A percentile compares a stretch with the other conserved stretches of the same genome.
Evolutionary conservation across 1,140 invertebrate genomes (phyloP).

Genomic region (Lepidurus arcticus): DNA sequence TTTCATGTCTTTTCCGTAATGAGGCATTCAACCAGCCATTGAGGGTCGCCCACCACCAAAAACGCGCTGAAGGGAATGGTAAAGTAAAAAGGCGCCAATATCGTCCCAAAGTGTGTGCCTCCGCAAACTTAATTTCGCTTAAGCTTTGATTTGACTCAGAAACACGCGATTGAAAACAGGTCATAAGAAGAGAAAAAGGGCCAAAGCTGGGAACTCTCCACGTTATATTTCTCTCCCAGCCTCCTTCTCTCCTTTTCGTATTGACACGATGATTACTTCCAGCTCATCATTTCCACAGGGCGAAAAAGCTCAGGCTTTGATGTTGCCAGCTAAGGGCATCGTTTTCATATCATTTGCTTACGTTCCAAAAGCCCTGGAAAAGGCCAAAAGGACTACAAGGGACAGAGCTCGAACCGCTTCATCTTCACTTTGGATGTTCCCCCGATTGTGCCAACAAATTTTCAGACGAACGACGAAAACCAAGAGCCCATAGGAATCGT

Average conservation of each 20-base stretch:
- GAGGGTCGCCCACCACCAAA: neutral
- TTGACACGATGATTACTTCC: slow-evolving; percentile 22
- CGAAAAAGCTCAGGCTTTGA: neutral
- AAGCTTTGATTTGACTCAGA: neutral
- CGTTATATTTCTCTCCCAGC: neutral
- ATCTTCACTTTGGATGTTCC: neutral
- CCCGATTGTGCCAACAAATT: slow-evolving; percentile 11
- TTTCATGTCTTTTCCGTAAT: neutral
- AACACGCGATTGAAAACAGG: neutral
- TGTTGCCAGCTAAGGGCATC: slow-evolving; percentile 17
- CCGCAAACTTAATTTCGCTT: neutral
- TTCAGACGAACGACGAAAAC: neutral
- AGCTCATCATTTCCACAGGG: slow-evolving; percentile 18
- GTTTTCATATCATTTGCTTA: slow-evolving; percentile 22
- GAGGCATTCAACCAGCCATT: slow-evolving; percentile 9
- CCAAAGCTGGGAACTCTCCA: neutral
- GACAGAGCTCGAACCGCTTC: neutral
- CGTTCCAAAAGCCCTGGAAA: slow-evolving; percentile 9
- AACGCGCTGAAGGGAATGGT: too few relatives aligned
- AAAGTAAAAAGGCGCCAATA: neutral
- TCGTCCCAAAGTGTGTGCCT: neutral
- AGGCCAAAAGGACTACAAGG: neutral
- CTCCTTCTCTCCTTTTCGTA: slow-evolving; percentile 5
- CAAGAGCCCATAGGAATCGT: neutral
- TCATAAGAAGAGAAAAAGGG: neutral